Evolutionary conservation across 2,113 vertebrate species (phyloP), one percentile per base, ranked within the genome.

Genomic region (Calyptommatus sinebrachiatus): DNA sequence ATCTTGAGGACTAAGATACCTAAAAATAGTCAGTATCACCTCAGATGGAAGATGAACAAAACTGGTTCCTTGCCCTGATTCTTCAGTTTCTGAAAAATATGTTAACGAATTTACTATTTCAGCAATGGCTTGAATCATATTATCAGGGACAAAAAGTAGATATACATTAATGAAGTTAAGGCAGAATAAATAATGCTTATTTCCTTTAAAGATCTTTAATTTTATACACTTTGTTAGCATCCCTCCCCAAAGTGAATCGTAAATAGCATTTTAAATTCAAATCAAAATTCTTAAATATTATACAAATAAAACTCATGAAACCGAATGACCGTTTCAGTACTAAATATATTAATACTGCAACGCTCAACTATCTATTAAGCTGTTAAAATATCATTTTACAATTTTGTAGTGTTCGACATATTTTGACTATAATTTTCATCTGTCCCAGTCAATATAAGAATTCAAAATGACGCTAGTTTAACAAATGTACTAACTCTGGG

Each of bases 11-110:
- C 94, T 93, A 91, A 99, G 95, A 82, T 96, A 99, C 83, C 93
- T 94, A 91, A 99, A 97, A 81, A 99, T 92, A 79, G 96, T 94
- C 92, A 99, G 92, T 94, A 99, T 94, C 77, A 99, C 95, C 92
- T 99, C 98, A 77, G 96, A 94, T 50, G 98, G 98, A 84, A 99
- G 96, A 86, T 94, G 93, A 46, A 91, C 94, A 93, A 99, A 95
- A 92, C 95, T 94, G 77, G 93, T 90, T 85, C 73, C 86, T 60
- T 91, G 92, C 53, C 88, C 92, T 80, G 91, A 89, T 79, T 93
- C 88, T 84, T 94, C 93, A 0, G 92, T 89, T 83, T 93, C 95
- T 96, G 93, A 89, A 94, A 0, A 63, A 77, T 83, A 61, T 88
- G 82, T 85, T 63, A 31, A 86, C 28, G 57, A n/a, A 88, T 77